These are phyloP conservation scores for Coreoperca whiteheadi DNA, from an alignment of 2,113 vertebrate genomes.

Conservation along the genomic window DNA sequence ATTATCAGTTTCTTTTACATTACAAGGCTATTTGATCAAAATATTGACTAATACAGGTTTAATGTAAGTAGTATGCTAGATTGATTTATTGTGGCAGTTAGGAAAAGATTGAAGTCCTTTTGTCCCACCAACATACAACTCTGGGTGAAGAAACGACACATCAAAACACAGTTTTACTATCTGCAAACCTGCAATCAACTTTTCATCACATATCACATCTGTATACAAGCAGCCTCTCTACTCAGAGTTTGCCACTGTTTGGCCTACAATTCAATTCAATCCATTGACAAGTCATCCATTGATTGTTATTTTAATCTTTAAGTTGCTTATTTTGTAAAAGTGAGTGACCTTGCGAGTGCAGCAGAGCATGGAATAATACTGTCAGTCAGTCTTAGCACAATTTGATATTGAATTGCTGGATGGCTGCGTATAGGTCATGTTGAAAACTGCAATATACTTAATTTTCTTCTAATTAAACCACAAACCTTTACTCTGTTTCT, in stretches of 20 bases:
- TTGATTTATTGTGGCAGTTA: background rate
- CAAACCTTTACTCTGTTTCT: constrained; percentile 13
- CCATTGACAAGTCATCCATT: background rate
- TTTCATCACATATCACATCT: background rate
- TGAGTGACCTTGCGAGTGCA: background rate
- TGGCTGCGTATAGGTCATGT: constrained; percentile 14
- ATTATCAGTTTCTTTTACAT: background rate
- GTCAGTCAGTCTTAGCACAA: background rate
- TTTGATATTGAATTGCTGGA: background rate
- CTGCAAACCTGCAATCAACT: background rate
- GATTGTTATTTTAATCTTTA: background rate
- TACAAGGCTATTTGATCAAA: background rate
- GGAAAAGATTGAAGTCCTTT: background rate
- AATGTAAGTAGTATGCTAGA: background rate
- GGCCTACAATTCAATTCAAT: background rate
- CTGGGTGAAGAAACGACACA: background rate
- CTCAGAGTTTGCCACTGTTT: background rate
- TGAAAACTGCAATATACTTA: constrained; percentile 8
- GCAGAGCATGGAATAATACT: background rate
- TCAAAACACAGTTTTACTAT: too few relatives aligned
- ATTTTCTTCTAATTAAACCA: constrained; percentile 39
- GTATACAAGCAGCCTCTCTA: background rate
- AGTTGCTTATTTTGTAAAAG: background rate
- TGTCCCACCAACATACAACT: background rate
- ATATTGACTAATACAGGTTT: background rate